phyloP scores from a whole-genome alignment of 2,797 vertebrate genomes.

The Sylvilagus floridanus region DNA sequence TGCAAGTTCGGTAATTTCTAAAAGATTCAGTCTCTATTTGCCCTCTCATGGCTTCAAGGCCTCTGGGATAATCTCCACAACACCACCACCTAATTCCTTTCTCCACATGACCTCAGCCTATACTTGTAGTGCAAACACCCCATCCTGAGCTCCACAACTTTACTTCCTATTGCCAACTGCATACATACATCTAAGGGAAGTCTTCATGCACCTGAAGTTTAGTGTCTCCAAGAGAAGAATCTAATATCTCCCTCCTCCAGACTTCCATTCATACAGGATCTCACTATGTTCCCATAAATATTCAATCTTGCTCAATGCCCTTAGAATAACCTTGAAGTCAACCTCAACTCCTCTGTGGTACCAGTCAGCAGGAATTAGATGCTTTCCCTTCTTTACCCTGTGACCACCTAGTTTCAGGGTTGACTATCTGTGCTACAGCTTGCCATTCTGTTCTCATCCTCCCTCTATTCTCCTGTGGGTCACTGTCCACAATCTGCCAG shows the following conservation, averaged over 20 bases:
- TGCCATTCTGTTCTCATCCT: not conserved
- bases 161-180: not conserved
- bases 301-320: not conserved
- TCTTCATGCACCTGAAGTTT: not conserved
- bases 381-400: not conserved
- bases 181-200: not conserved
- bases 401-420: not conserved
- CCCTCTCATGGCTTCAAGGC: constrained; percentile 37
- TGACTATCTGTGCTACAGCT: not conserved
- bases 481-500: not conserved
- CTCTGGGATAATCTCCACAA: not conserved
- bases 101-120: not conserved
- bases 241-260: not conserved
- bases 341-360: constrained; percentile 2
- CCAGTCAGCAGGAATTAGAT: not conserved
- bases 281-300: not conserved
- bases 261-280: not conserved
- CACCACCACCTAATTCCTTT: not conserved
- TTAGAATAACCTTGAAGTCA: not conserved
- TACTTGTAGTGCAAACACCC: not conserved
- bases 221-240: constrained; percentile 15
- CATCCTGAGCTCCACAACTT: not conserved
- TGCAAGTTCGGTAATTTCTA: constrained; percentile 12
- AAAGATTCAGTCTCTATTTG: constrained; percentile 12
- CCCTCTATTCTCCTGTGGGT: not conserved